These are phyloP conservation scores for Merluccius polli DNA, from an alignment of 2,797 vertebrate species.

Conservation along the genomic window DNA sequence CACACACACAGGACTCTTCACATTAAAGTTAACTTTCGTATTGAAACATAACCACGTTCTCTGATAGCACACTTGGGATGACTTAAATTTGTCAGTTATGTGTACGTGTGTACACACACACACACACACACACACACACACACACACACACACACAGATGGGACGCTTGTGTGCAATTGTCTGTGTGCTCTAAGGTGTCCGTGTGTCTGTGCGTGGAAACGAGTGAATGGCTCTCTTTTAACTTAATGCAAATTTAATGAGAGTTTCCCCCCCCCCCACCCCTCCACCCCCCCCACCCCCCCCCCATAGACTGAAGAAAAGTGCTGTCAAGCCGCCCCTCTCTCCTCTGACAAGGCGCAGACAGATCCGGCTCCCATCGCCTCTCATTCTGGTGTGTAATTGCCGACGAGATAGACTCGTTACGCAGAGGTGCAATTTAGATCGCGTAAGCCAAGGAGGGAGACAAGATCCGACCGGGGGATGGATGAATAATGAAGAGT, in stretches of 20 bases:
- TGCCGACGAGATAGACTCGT: slow-evolving; percentile 66
- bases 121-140: slow-evolving; percentile 6
- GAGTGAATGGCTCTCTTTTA: slow-evolving; percentile 24
- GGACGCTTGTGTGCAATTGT: slow-evolving; percentile 12
- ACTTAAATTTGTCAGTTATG: too few relatives aligned
- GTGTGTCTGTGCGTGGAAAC: slow-evolving; percentile 17
- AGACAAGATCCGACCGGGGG: background rate
- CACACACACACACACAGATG: background rate
- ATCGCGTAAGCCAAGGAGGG: slow-evolving; percentile 20
- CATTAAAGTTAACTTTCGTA: too few relatives aligned
- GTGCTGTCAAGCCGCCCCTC: slow-evolving; percentile 64
- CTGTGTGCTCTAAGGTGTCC: slow-evolving; percentile 22
- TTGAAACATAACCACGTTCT: too few relatives aligned
- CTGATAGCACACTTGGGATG: too few relatives aligned
- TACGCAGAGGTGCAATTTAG: slow-evolving; percentile 61
- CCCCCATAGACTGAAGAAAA: slow-evolving; percentile 69
- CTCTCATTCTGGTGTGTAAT: slow-evolving; percentile 74
- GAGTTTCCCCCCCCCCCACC: too few relatives aligned
- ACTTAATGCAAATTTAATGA: slow-evolving; percentile 76
- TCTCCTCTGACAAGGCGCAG: slow-evolving; percentile 69
- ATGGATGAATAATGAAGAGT: background rate
- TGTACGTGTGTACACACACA: background rate
- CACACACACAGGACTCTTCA: too few relatives aligned
- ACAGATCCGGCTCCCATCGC: slow-evolving; percentile 74
- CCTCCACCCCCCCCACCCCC: too few relatives aligned